Base-by-base conservation (phyloP, 2,113 vertebrate species). In the Himantopus leucocephalus region DNA sequence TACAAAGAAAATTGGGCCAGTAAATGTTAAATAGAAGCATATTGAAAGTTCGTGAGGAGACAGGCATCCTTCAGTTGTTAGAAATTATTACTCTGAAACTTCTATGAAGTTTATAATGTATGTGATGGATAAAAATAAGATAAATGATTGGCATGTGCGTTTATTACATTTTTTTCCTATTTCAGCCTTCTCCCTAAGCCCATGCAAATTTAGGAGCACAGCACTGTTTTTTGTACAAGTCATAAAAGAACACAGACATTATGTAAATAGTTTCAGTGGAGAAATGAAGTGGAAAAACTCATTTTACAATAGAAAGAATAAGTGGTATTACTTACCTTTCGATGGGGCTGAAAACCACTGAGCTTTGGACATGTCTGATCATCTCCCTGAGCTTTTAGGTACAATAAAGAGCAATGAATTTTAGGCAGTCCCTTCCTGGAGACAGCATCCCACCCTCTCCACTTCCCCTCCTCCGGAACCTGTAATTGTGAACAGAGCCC, bases 221-320 rank as follows among this genome's bases (percentile, higher is more conserved):
- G 21, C 70, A 89, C 55, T 70, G 30, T 0, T 71, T 93, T 86
- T 86, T 60, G 56, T 76, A 81, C 30, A 62, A 94, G 66, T 58
- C 66, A 83, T 83, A 91, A 82, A 85, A 85, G 73, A 96, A 82
- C 53, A 94, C 32, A 85, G 90, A 87, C 76, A 91, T 94, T 93
- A 95, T 94, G 92, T 92, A 96, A 96, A 95, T 91, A 97, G 50
- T 87, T 92, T 92, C 84, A 59, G 58, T 79, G 77, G 45, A 96
- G 62, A 95, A 97, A 97, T 91, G 60, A 96, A 84, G 88, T 87
- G 80, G 90, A 95, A 97, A 96, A 94, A 75, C 66, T 87, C 41
- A 92, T 96, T 94, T 95, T 95, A 53, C 66, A 73, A 20, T 58
- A 76, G 78, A 92, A 95, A 82, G 74, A 82, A 66, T 91, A 94